A percentile compares a stretch with the other conserved stretches of the same genome.
Evolutionary conservation across 2,113 vertebrate species (phyloP).

Genomic region (Ammodytes dubius): DNA sequence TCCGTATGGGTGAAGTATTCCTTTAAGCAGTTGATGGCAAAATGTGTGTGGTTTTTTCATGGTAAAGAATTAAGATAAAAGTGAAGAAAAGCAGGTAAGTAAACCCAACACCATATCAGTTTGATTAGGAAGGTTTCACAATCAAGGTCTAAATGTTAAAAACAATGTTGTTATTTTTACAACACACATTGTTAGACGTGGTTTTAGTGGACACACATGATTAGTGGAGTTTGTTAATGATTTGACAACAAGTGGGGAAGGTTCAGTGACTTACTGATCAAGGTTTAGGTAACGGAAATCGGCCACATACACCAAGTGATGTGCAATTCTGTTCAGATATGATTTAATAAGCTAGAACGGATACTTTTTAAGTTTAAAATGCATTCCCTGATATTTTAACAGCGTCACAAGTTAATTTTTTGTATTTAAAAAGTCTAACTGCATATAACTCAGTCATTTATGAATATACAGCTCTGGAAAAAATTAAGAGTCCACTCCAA

Average conservation of each 20-base stretch:
- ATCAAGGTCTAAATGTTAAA: neutral
- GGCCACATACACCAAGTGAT: neutral
- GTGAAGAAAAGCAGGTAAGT: neutral
- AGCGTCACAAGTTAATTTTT: no score
- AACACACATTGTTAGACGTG: slow-evolving; percentile 49
- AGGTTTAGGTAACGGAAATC: neutral
- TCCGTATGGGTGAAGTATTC: no score
- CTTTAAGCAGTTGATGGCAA: neutral
- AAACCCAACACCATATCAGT: neutral
- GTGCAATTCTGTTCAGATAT: neutral
- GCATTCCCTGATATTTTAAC: no score
- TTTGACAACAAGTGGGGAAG: neutral
- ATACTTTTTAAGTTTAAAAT: no score
- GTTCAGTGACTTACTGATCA: neutral
- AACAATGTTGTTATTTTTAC: slow-evolving; percentile 49
- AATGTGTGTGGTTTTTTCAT: neutral
- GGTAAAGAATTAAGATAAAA: neutral
- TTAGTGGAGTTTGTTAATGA: slow-evolving; percentile 56
- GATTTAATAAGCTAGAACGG: no score
- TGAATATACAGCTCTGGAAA: no score
- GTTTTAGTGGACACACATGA: slow-evolving; percentile 40
- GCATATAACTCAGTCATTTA: no score
- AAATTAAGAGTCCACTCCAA: no score
- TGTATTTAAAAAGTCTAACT: no score
- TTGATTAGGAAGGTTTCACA: neutral